Base-by-base conservation (phyloP, 2,797 vertebrate genomes). In the Paratrypauchen microcephalus region DNA sequence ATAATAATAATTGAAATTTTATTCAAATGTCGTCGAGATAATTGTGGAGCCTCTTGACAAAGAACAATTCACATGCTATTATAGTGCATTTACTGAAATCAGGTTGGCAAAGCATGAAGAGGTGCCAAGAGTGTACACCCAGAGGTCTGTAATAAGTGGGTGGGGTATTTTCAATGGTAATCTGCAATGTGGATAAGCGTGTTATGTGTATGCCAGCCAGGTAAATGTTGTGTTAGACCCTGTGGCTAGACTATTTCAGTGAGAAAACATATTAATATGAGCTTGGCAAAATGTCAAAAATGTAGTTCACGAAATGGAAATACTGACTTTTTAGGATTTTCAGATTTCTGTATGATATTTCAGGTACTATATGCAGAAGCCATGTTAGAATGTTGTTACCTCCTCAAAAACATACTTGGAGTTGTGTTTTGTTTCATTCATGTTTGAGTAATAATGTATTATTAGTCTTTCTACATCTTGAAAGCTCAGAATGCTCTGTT, bases 81-180 rank as follows among this genome's bases (percentile, higher is more conserved):
- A 80, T n/a, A 21, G 68, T 69, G 39, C 66, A 81, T 86, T 86
- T 81, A 80, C 66, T 71, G 57, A 83, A 83, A 77, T 71, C 64
- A 72, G 13, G 60, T 62, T 69, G 63, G 65, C 30, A 60, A 62
- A 52, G 78, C 75, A 73, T 72, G 74, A 78, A 57, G 79, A 71
- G 52, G 59, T 60, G 66, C 70, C 66, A 81, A 72, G 73, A 57
- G 66, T 62, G 61, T 26, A 79, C 78, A 78, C 79, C 76, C 66
- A 78, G 12, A 19, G 52, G 54, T 68, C 61, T 69, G 54, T 75
- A 83, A 87, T 86, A 86, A 70, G 70, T 41, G 52, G 47, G 62
- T 83, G 74, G 73, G 39, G 82, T 88, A 90, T 88, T 83, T 82
- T 82, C 83, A 85, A 82, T 88, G 88, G 79, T 72, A 88, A 83